Percentiles rank a stretch among this genome's conserved stretches.
Evolutionary conservation across 2,113 vertebrate species (phyloP).

Genomic region (human): GRCh38 chrX:3157501-3158000

Average conservation of each 20-base stretch:
- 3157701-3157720: no score
- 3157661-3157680: not conserved
- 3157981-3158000: not conserved
- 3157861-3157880: not conserved
- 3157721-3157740: not conserved
- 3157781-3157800: not conserved
- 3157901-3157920: not conserved
- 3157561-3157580: not conserved
- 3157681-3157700: no score
- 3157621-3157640: not conserved
- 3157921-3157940: not conserved
- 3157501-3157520: accelerated
- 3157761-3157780: no score
- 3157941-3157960: accelerated
- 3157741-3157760: no score
- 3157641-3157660: not conserved
- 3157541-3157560: not conserved
- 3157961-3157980: not conserved
- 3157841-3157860: not conserved
- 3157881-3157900: accelerated
- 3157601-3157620: no score
- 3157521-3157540: no score
- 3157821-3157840: accelerated
- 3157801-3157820: not conserved
- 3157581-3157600: no score